phyloP scores from a whole-genome alignment of 2,888 invertebrate genomes.

The Drosophila infuscata region DNA sequence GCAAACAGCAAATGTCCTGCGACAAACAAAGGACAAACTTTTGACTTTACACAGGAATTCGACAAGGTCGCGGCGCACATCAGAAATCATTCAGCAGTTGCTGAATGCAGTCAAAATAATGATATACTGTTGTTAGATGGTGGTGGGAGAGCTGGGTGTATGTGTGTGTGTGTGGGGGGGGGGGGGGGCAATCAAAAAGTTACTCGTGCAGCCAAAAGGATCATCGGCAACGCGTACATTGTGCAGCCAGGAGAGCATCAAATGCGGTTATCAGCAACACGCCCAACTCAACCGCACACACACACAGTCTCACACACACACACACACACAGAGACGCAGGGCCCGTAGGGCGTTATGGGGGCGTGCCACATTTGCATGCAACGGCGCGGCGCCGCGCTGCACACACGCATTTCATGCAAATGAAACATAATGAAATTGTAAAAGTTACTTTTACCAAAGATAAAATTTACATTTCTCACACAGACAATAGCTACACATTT shows the following conservation, averaged over 20 bases:
- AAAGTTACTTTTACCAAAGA: slow-evolving; percentile 76
- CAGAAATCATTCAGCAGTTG: slow-evolving; percentile 38
- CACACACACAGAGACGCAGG: slow-evolving; percentile 1
- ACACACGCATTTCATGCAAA: slow-evolving; percentile 76
- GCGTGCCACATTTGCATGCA: slow-evolving; percentile 71
- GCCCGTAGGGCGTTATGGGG: slow-evolving; percentile 14
- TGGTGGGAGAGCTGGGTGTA: neutral
- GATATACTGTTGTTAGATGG: slow-evolving; percentile 13
- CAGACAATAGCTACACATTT: slow-evolving; percentile 53
- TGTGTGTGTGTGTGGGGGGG: accelerated
- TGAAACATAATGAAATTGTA: slow-evolving; percentile 80
- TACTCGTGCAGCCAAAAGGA: slow-evolving; percentile 43
- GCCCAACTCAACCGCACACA: slow-evolving; percentile 14
- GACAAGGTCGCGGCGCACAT: slow-evolving; percentile 51
- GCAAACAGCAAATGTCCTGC: slow-evolving; percentile 43
- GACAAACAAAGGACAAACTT: slow-evolving; percentile 36
- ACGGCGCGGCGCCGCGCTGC: slow-evolving; percentile 27
- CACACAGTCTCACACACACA: slow-evolving; percentile 8
- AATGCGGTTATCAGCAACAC: slow-evolving; percentile 31
- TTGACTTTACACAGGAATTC: slow-evolving; percentile 24
- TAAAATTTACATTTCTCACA: slow-evolving; percentile 76
- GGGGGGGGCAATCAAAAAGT: slow-evolving; percentile 57
- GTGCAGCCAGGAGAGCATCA: slow-evolving; percentile 14
- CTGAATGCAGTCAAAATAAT: slow-evolving; percentile 33
- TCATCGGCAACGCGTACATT: slow-evolving; percentile 49